Percentiles rank a stretch among this genome's conserved stretches.
Evolutionary conservation across 2,113 vertebrate genomes (phyloP).

Genomic region (Propithecus coquereli): DNA sequence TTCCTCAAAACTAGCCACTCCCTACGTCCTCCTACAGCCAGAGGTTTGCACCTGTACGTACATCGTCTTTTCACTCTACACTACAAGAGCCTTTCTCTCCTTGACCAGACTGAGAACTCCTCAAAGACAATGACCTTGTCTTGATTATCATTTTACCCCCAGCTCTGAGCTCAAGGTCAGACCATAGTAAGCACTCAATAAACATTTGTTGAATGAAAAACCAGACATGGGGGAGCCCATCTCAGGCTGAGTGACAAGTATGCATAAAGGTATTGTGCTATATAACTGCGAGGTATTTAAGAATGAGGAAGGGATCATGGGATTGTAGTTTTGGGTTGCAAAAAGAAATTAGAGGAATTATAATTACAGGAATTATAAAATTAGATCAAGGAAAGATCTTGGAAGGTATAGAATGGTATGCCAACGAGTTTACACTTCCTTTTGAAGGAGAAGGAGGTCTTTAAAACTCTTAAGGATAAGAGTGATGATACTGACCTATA

Average conservation of each 20-base stretch:
- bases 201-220: not conserved
- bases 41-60: rapidly evolving
- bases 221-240: rapidly evolving
- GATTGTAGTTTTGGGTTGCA: not conserved
- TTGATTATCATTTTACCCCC: not conserved
- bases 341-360: not conserved
- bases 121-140: not conserved
- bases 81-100: not conserved
- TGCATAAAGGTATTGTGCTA: rapidly evolving
- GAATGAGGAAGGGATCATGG: rapidly evolving
- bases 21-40: not conserved
- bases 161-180: not conserved
- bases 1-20: not conserved
- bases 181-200: not conserved
- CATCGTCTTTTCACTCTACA: too few species aligned
- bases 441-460: not conserved
- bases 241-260: too few species aligned
- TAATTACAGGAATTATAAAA: not conserved
- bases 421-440: not conserved
- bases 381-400: not conserved
- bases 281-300: too few species aligned
- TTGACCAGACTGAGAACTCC: not conserved
- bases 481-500: not conserved
- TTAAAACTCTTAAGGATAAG: not conserved
- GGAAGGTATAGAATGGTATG: not conserved